phyloP scores from a whole-genome alignment of 2,113 vertebrate genomes.

The Elgaria multicarinata region DNA sequence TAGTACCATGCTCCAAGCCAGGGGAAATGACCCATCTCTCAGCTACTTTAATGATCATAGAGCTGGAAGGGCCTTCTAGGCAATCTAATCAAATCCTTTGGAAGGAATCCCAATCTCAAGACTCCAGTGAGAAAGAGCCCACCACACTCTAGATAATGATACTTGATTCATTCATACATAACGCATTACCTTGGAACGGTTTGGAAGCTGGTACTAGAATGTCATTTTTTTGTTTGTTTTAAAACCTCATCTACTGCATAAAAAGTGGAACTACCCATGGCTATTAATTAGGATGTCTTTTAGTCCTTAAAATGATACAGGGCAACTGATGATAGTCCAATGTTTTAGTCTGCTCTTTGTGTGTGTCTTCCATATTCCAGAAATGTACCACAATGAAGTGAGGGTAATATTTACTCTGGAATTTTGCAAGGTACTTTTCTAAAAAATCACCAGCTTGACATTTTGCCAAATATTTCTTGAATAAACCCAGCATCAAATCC shows the following conservation, averaged over 20 bases:
- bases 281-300: neutral
- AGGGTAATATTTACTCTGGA: neutral
- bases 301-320: neutral
- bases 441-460: neutral
- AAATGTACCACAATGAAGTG: neutral
- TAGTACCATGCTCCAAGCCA: neutral
- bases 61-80: no score
- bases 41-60: neutral
- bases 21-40: neutral
- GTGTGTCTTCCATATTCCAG: neutral
- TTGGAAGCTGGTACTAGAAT: neutral
- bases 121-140: no score
- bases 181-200: neutral
- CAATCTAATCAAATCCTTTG: neutral
- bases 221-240: neutral
- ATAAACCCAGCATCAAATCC: neutral
- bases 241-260: neutral
- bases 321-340: neutral
- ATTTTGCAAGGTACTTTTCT: neutral
- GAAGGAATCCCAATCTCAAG: neutral
- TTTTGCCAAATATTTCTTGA: neutral
- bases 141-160: neutral
- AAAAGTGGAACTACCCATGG: neutral
- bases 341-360: neutral
- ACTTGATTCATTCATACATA: neutral